Conservation (phyloP, 2,113 vertebrate species). For the Rostratula benghalensis region DNA sequence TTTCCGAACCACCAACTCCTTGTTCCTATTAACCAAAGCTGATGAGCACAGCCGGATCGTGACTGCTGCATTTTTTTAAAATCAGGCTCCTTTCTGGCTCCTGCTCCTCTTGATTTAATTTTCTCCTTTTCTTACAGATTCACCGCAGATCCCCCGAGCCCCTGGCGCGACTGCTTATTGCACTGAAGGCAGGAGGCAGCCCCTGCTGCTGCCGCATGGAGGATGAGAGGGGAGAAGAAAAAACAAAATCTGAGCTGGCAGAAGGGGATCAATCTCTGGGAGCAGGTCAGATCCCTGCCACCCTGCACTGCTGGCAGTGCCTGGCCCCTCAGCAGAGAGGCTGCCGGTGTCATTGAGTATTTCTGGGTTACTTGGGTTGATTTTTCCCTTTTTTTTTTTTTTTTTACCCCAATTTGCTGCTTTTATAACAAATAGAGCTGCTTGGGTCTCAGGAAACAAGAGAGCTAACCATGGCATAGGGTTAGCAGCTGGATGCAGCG, state of each 20-base stretch:
- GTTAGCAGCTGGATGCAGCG: background rate
- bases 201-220: background rate
- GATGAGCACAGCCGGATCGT: background rate
- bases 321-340: background rate
- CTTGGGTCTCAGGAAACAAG: background rate
- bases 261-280: background rate
- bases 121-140: background rate
- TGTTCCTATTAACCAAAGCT: background rate
- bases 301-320: accelerated
- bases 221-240: background rate
- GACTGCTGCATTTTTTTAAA: background rate
- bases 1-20: accelerated
- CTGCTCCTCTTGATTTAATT: background rate
- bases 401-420: background rate
- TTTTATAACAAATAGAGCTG: background rate
- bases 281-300: background rate
- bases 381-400: accelerated
- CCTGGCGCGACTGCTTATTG: background rate
- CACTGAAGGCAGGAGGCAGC: background rate
- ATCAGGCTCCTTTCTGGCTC: background rate
- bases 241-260: background rate
- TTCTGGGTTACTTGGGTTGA: background rate
- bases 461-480: accelerated
- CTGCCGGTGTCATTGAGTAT: background rate
- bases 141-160: background rate